These are phyloP conservation scores for Antheraea mylitta DNA, from an alignment of 1,140 invertebrate genomes.

Conservation along the genomic window DNA sequence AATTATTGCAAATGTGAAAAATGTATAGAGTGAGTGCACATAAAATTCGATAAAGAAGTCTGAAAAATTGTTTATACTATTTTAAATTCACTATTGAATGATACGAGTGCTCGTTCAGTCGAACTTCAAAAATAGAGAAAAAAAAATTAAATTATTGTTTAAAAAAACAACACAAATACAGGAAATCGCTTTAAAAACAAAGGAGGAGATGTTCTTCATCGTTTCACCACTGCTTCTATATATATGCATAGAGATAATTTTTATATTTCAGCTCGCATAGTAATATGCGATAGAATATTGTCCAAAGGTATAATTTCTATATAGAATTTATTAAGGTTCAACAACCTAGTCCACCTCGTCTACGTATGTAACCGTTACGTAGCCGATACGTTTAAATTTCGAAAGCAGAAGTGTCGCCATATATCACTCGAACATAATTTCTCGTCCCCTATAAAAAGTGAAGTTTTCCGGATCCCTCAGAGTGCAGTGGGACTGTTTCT, in stretches of 20 bases:
- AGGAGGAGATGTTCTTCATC: too few relatives aligned
- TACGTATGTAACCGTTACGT: constrained; percentile 60
- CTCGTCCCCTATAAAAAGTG: constrained; percentile 67
- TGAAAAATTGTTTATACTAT: too few relatives aligned
- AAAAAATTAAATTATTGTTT: too few relatives aligned
- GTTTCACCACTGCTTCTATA: too few relatives aligned
- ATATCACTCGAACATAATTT: constrained; percentile 70
- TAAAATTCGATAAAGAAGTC: too few relatives aligned
- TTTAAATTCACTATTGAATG: too few relatives aligned
- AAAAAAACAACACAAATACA: too few relatives aligned
- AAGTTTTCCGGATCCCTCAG: constrained; percentile 46
- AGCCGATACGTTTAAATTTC: constrained; percentile 68
- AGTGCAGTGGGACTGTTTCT: constrained; percentile 60
- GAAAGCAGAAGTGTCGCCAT: constrained; percentile 59
- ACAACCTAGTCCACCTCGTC: constrained; percentile 34
- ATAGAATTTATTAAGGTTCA: constrained; percentile 58
- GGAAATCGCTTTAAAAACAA: too few relatives aligned
- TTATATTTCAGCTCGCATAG: background rate
- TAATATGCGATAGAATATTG: background rate
- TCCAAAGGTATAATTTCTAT: constrained; percentile 14
- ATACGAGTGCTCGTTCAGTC: too few relatives aligned
- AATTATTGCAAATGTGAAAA: too few relatives aligned
- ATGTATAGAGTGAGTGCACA: too few relatives aligned
- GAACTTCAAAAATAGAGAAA: too few relatives aligned
- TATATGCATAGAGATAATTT: background rate